Evolutionary conservation across 2,113 vertebrate genomes (phyloP), one percentile per base, ranked within the genome.

Genomic region (Serilophus lunatus): DNA sequence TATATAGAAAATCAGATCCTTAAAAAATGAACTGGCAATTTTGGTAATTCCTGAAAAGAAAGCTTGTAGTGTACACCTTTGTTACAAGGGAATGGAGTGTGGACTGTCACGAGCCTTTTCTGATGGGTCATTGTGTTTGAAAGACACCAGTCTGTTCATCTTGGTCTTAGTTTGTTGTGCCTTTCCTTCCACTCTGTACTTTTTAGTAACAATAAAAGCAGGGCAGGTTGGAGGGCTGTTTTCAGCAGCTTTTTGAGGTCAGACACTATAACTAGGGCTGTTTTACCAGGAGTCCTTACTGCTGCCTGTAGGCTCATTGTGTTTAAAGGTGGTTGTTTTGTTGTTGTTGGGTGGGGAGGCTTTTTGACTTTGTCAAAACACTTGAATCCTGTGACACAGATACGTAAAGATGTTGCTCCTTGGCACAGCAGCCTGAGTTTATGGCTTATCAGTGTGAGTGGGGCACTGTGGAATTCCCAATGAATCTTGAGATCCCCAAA

Each of bases 161-260:
- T 85, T 64, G 29, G 26, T n/a, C 49, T 89, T 76, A 49, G 25
- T 29, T 70, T 9, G 7, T 81, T 86, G 18, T 71, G 22, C 19
- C 7, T 3, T 0, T 7, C 1, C 2, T 14, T 2, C 2, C 18
- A 5, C 12, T 5, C 5, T 0, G 9, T 10, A 31, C 11, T n/a
- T 59, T 75, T 28, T 42, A 33, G 18, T 33, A 33, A 38, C 29
- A 45, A 10, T 79, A 77, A 90, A 91, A 70, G 18, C 33, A 23
- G 35, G 6, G 18, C 20, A 47, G 31, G 11, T 31, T 75, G 59
- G 61, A 50, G 75, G 60, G 14, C 61, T 90, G 63, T 75, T 82
- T 70, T 76, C 44, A 61, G 44, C 22, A n/a, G 36, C 54, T 56
- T 75, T 76, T 18, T 69, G 53, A 23, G 79, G 70, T 26, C 65